A percentile compares a stretch with the other conserved stretches of the same genome.
These are phyloP conservation scores for Xenopus tropicalis DNA, from an alignment of 2,113 vertebrate genomes.

Conservation along the genomic window DNA sequence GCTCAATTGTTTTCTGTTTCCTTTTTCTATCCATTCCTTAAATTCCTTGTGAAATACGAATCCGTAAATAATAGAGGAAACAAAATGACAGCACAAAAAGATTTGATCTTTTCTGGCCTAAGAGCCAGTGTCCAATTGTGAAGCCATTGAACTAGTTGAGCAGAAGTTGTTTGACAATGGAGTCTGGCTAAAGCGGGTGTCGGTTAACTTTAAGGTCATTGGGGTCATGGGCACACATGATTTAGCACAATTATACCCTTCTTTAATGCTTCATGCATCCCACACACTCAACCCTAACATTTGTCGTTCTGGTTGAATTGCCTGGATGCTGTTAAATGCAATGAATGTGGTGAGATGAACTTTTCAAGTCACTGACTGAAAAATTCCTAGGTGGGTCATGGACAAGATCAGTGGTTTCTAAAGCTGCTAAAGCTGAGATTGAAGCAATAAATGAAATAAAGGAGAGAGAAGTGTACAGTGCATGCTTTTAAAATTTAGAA, in stretches of 20 bases:
- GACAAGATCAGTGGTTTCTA: too few relatives aligned
- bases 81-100: neutral
- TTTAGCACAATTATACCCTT: neutral
- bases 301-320: conserved; percentile 15
- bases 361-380: conserved; percentile 14
- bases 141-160: neutral
- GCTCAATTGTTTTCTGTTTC: too few relatives aligned
- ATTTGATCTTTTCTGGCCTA: too few relatives aligned
- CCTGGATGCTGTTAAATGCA: conserved; percentile 18
- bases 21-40: neutral
- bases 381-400: neutral
- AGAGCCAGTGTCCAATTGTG: neutral
- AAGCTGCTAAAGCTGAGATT: too few relatives aligned
- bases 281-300: conserved; percentile 13
- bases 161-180: conserved; percentile 15
- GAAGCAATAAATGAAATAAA: too few relatives aligned
- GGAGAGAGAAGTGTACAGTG: too few relatives aligned
- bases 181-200: neutral
- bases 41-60: neutral
- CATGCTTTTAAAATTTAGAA: too few relatives aligned
- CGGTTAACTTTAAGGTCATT: conserved; percentile 3
- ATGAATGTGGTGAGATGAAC: neutral
- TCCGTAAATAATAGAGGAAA: conserved; percentile 4
- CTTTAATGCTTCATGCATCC: conserved; percentile 14
- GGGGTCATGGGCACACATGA: conserved; percentile 2